Base-by-base conservation (phyloP, 2,113 vertebrate genomes). In the Ancistrus triradiatus region DNA sequence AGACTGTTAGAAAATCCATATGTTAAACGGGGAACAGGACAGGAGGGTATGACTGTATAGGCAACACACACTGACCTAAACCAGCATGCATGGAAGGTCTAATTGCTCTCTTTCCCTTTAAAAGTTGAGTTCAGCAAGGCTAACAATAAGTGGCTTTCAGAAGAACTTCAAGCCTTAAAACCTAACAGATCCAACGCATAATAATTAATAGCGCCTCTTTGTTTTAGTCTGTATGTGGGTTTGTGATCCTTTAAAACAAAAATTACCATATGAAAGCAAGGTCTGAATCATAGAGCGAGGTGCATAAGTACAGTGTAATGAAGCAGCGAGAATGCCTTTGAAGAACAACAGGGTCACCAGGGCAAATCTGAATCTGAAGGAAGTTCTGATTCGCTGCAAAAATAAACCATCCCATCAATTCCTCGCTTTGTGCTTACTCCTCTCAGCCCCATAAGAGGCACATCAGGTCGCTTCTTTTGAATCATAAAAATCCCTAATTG, bases 401-500 rank as follows among this genome's bases (percentile, higher is more conserved):
- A 70, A 76, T 77, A 40, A 56, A 59, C 69, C 49, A 48, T 58
- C n/a, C n/a, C 33, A 64, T 56, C 66, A 53, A 27, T 53, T 60
- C 51, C 19, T 70, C 37, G 51, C 21, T 66, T 70, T 68, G 35
- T 38, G 67, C 55, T 69, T 70, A 35, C 51, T 6, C 68, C 69
- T 53, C 48, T 60, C 56, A 43, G 35, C 25, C 53, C 38, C 65
- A 55, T 21, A 25, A 53, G 62, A 76, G 44, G 61, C 37, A 56
- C 69, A 61, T 49, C 38, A 33, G 67, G 58, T 52, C 62, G 63
- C 43, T 74, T 78, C 48, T 70, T 78, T 77, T 58, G 67, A 59
- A 44, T 78, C 77, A 74, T 77, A 73, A 78, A 79, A 68, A 70
- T 78, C 60, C 70, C 27, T 69, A 77, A 81, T 85, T 70, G 78